Evolutionary conservation across 2,888 invertebrate genomes (phyloP).

Genomic region (Meliscaeva auricollis): DNA sequence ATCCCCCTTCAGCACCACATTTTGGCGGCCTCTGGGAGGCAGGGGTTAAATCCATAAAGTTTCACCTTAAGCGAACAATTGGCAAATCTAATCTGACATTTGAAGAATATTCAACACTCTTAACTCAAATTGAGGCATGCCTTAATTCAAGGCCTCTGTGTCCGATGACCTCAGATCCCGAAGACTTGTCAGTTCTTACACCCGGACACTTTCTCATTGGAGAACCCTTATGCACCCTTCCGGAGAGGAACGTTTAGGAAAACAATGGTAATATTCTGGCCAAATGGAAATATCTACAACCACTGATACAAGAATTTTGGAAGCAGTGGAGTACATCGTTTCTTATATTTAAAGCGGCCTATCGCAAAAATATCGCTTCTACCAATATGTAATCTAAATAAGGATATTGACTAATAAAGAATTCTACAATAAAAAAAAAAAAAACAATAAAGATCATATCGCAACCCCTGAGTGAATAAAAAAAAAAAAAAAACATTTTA

Average conservation of each 20-base stretch:
- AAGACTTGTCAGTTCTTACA: conserved; percentile 51
- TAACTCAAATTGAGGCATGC: conserved; percentile 78
- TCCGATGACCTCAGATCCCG: conserved; percentile 64
- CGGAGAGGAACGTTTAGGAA: conserved; percentile 13
- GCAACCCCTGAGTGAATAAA: too few species aligned
- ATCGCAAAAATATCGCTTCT: too few species aligned
- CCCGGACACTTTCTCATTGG: conserved; percentile 61
- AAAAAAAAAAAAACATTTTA: too few species aligned
- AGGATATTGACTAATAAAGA: too few species aligned
- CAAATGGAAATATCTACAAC: conserved; percentile 41
- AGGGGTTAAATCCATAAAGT: conserved; percentile 69
- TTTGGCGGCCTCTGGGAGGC: conserved; percentile 80
- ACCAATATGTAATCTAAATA: too few species aligned
- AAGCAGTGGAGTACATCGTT: conserved; percentile 59
- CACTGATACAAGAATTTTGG: conserved; percentile 55
- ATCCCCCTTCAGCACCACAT: conserved; percentile 78
- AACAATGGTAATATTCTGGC: neutral
- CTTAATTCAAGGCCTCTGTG: conserved; percentile 78
- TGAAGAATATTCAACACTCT: conserved; percentile 78
- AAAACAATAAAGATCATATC: too few species aligned
- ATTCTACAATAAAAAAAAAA: too few species aligned
- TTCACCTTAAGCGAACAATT: conserved; percentile 77
- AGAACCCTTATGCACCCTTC: neutral
- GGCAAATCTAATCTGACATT: conserved; percentile 76
- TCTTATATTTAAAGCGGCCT: too few species aligned